Evolutionary conservation across 2,888 invertebrate genomes (phyloP), one percentile per base, ranked within the genome.

Genomic region (Rapana venosa): DNA sequence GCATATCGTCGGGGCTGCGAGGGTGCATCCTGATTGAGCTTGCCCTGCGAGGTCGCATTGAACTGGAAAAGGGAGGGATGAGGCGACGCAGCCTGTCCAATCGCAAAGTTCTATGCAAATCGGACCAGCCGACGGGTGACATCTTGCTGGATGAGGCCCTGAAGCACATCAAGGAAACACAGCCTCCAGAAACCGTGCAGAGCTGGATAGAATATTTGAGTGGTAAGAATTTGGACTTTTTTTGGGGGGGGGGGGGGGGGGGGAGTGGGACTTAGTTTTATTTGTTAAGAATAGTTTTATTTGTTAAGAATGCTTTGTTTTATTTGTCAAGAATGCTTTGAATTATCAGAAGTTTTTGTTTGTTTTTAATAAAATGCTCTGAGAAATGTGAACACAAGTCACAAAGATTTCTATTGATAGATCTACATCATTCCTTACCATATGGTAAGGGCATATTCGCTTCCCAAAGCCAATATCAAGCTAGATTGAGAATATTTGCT

Each of bases 191-290:
- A 97, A 98, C 98, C 90, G 98, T 99, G 81, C 99, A 99, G 96
- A 98, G 98, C 96, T 99, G 99, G 99, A 99, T 99, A 96, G 99
- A 99, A 97, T 99, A 99, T 97, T 97, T 99, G 87, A 99, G 99
- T 97, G 99, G 99, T 98, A 66, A 66, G 86, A 4, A n/a, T 13
- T 79, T n/a, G n/a, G n/a, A n/a, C n/a, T 5, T 77, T 77, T 61
- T 61, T 15, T 77, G 77, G 2, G 47, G 47, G 4, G 66, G 26
- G 66, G 26, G 66, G 26, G 20, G 66, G 66, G 66, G 66, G 26
- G 20, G 66, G 66, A 26, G 13, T 20, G 17, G 26, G 20, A 15
- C 17, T 22, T 66, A 0, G 5, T 66, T 22, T 66, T 22, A 0
- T 66, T 66, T 66, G 15, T 61, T 20, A 20, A 61, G 61, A 20